Evolutionary conservation across 2,797 vertebrate species (phyloP), one percentile per base, ranked within the genome.

Genomic region (Schizopygopsis pylzovi): DNA sequence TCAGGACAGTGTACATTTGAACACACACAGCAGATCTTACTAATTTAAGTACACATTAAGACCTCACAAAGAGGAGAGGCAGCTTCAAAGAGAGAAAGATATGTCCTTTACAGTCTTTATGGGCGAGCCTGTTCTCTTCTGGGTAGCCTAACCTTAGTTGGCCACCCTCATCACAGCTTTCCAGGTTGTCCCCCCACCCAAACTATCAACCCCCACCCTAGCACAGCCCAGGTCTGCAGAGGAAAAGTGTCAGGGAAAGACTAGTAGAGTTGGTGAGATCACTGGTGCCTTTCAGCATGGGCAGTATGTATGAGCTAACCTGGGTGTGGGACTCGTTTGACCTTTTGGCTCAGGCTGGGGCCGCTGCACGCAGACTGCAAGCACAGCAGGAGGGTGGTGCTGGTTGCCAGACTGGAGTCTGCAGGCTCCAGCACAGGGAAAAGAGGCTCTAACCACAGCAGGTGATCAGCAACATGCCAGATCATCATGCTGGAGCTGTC

Each of bases 251-350:
- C 56, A 25, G 72, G 82, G 72, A 76, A 81, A 67, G 47, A 68
- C 33, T 63, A 83, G 79, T 80, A 84, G 7, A 56, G 59, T 63
- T 75, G 70, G 68, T 87, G 87, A 88, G 87, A 84, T 89, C 85
- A 87, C 68, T 65, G 63, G 75, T 59, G 83, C 83, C 83, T 85
- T 45, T 85, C 65, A 79, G 67, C 76, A 71, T 47, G 76, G 39
- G 47, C 76, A 79, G 76, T 86, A 25, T 72, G 67, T 25, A 87
- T 90, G 84, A 82, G 70, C 79, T 86, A 87, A 84, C 68, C 70
- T 81, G 87, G 87, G 78, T 90, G 87, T 90, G 87, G 87, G 88
- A 85, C 85, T 79, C 12, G 2, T 83, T 87, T 86, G 81, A 85
- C 70, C 81, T 90, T 87, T 90, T 45, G 85, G 85, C 76, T 81